Conservation (phyloP, 1,140 invertebrate species). For the Ptiloglossa arizonensis region DNA sequence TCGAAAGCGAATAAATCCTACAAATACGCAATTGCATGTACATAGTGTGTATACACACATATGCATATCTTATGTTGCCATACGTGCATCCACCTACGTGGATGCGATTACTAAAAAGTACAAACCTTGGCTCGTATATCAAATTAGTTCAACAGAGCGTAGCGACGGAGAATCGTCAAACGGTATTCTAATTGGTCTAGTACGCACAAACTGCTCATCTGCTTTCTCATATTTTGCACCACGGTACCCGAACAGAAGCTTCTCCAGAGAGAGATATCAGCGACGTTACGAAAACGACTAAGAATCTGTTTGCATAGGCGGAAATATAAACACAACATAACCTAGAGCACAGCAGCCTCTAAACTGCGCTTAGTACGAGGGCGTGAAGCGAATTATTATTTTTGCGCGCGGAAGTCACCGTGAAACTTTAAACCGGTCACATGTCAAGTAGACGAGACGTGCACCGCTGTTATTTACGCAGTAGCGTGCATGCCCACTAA, state of each 20-base stretch:
- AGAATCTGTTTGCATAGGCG: constrained; percentile 4
- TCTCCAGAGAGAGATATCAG: neutral
- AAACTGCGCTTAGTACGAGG: constrained; percentile 6
- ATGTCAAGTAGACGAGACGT: constrained; percentile 27
- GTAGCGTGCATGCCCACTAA: neutral
- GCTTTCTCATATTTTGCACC: constrained; percentile 52
- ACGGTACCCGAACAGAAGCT: neutral
- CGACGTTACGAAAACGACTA: neutral
- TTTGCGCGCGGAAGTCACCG: constrained; percentile 31
- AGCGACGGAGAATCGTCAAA: constrained; percentile 5
- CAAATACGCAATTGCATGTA: neutral
- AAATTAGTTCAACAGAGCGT: constrained; percentile 47
- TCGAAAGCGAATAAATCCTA: constrained; percentile 24
- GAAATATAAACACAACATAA: constrained; percentile 57
- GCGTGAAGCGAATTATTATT: constrained; percentile 15
- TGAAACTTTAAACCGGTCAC: constrained; percentile 60
- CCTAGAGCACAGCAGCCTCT: constrained; percentile 31
- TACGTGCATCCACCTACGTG: neutral
- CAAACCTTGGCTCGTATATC: constrained; percentile 58
- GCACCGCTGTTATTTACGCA: constrained; percentile 42
- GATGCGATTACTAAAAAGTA: constrained; percentile 29
- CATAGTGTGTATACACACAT: neutral
- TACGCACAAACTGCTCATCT: neutral
- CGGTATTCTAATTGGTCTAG: constrained; percentile 29
- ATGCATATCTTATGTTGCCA: neutral